Evolutionary conservation across 2,888 invertebrate genomes (phyloP).

Genomic region (Seira ritae): DNA sequence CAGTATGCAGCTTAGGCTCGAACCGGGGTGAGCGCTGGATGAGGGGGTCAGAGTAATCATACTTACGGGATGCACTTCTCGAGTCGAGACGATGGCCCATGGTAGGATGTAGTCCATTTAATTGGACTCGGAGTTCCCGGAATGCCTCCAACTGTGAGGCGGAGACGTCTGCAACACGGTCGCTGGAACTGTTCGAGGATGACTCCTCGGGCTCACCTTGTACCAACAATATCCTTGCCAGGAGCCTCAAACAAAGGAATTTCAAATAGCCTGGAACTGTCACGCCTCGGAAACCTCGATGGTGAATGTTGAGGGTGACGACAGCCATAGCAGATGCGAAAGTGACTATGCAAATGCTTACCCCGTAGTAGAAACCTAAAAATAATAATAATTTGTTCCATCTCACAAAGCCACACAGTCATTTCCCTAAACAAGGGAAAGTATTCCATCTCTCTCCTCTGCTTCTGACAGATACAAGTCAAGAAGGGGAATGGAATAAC

Average conservation of each 20-base stretch:
- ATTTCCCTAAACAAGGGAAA: slow-evolving; percentile 9
- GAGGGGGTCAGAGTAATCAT: slow-evolving; percentile 74
- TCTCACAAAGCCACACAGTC: neutral
- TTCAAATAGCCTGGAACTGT: slow-evolving; percentile 85
- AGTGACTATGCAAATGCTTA: slow-evolving; percentile 87
- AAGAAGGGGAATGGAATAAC: too few relatives aligned
- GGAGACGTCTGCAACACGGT: slow-evolving; percentile 40
- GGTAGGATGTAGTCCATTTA: slow-evolving; percentile 79
- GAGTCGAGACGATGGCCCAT: slow-evolving; percentile 81
- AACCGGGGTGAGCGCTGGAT: slow-evolving; percentile 78
- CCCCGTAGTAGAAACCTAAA: slow-evolving; percentile 88
- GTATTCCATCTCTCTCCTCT: slow-evolving; percentile 1
- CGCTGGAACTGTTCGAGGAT: neutral
- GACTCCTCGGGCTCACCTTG: slow-evolving; percentile 75
- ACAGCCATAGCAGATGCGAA: slow-evolving; percentile 89
- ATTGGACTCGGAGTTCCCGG: slow-evolving; percentile 70
- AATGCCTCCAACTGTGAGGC: slow-evolving; percentile 66
- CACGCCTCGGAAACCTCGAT: slow-evolving; percentile 87
- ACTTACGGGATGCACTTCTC: slow-evolving; percentile 77
- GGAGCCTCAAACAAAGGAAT: slow-evolving; percentile 84
- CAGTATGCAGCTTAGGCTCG: slow-evolving; percentile 73
- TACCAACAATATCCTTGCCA: slow-evolving; percentile 85
- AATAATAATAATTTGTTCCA: slow-evolving; percentile 55
- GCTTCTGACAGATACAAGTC: neutral
- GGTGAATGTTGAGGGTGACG: slow-evolving; percentile 90